Evolutionary conservation across 1,140 invertebrate genomes (phyloP).

Genomic region (Solenopsis fugax): DNA sequence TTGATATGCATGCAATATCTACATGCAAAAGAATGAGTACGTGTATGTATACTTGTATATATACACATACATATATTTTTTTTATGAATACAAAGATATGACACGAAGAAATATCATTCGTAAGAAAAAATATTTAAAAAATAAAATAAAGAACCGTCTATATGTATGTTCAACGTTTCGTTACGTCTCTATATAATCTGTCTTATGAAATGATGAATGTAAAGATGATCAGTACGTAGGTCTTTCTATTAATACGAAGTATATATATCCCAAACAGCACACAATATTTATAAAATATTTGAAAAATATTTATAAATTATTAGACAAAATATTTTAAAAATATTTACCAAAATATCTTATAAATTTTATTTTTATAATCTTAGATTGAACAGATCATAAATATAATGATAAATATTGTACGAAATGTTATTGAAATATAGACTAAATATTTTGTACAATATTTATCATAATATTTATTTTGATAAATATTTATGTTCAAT

Average conservation of each 20-base stretch:
- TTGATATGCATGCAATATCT: slow-evolving; percentile 50
- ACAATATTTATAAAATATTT: no score
- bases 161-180: slow-evolving; percentile 2
- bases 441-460: no score
- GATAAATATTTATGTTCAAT: no score
- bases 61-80: slow-evolving; percentile 14
- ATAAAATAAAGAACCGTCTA: slow-evolving; percentile 29
- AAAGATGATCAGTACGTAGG: slow-evolving; percentile 36
- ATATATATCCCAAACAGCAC: not conserved
- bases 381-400: no score
- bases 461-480: no score
- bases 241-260: slow-evolving; percentile 57
- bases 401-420: no score
- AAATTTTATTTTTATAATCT: no score
- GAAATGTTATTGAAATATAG: no score
- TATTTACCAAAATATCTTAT: no score
- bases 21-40: slow-evolving; percentile 19
- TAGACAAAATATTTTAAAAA: no score
- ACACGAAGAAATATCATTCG: slow-evolving; percentile 11
- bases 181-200: not conserved
- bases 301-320: no score
- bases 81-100: slow-evolving; percentile 15
- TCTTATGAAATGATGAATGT: slow-evolving; percentile 28
- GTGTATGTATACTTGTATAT: not conserved
- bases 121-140: slow-evolving; percentile 22